Evolutionary conservation across 2,113 vertebrate genomes (phyloP), one percentile per base, ranked within the genome.

Genomic region (Fregata magnificens): DNA sequence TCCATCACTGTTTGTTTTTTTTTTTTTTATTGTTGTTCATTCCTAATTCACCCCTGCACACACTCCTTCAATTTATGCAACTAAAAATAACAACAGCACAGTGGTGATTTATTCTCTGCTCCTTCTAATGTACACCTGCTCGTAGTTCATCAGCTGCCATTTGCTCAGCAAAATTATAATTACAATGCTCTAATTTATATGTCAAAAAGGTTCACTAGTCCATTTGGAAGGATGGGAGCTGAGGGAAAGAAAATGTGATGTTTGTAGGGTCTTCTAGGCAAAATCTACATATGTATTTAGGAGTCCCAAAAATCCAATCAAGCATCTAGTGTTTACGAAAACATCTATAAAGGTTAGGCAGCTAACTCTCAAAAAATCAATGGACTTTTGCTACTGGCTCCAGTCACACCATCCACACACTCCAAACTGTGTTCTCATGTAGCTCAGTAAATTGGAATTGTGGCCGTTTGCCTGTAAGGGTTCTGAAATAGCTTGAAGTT

Each of bases 111-210:
- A 50, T 90, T 93, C 44, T 87, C 40, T 89, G 24, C 49, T 53
- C 59, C 58, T 50, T 91, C 38, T 77, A 82, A 70, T 1, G 2
- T 70, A 50, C 31, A 72, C 40, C 49, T 88, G 50, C 11, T 73
- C 83, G 31, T 28, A 80, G 34, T 29, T 91, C 36, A 85, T 90
- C 70, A 82, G 22, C 45, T 94, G 25, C 25, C 77, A 73, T 91
- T 95, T 88, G 22, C 58, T 93, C 69, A 94, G 78, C 31, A 93
- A 90, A 95, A 91, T 79, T 26, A 59, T 82, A 85, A 82, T 94
- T 90, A 55, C 3, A 4, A 12, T 59, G 4, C 3, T 73, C 26
- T 70, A 55, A 92, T 92, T 83, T 77, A 38, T 81, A 58, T 56
- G n/a, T 71, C 87, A 77, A 40, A 85, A 69, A 40, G 0, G 8